phyloP scores from a whole-genome alignment of 2,888 invertebrate genomes.

The Cremastinae sp. region DNA sequence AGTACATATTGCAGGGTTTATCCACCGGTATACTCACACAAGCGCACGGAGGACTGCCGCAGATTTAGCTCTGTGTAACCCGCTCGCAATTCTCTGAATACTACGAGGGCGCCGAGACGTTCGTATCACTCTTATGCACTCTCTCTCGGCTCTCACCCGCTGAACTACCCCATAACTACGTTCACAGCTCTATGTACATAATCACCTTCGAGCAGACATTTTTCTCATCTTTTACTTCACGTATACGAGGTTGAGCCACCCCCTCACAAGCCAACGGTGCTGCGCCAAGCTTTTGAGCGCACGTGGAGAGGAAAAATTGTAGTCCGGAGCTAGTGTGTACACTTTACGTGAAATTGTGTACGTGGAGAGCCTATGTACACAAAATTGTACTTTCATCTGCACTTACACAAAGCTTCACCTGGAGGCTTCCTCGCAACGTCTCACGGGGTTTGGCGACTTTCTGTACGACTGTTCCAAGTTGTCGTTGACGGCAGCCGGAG shows the following conservation, averaged over 20 bases:
- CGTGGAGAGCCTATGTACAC: conserved; percentile 10
- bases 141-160: conserved; percentile 2
- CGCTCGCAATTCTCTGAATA: conserved; percentile 35
- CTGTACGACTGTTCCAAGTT: neutral
- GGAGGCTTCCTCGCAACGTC: neutral
- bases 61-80: conserved; percentile 18
- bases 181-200: conserved; percentile 17
- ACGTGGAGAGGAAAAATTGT: conserved; percentile 34
- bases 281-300: conserved; percentile 12
- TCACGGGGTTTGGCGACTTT: neutral
- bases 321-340: conserved; percentile 20
- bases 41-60: neutral
- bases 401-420: conserved; percentile 22
- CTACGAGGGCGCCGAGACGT: conserved; percentile 5
- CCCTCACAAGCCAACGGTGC: conserved; percentile 20
- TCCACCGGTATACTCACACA: conserved; percentile 14
- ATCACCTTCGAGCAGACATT: conserved; percentile 32
- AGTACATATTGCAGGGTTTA: conserved; percentile 45
- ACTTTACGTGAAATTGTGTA: conserved; percentile 36
- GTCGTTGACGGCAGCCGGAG: neutral
- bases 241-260: conserved; percentile 41
- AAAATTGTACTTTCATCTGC: conserved; percentile 39
- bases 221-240: conserved; percentile 49
- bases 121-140: conserved; percentile 38
- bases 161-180: conserved; percentile 1